Conservation (phyloP, 2,113 vertebrate genomes). For the Bungarus multicinctus region DNA sequence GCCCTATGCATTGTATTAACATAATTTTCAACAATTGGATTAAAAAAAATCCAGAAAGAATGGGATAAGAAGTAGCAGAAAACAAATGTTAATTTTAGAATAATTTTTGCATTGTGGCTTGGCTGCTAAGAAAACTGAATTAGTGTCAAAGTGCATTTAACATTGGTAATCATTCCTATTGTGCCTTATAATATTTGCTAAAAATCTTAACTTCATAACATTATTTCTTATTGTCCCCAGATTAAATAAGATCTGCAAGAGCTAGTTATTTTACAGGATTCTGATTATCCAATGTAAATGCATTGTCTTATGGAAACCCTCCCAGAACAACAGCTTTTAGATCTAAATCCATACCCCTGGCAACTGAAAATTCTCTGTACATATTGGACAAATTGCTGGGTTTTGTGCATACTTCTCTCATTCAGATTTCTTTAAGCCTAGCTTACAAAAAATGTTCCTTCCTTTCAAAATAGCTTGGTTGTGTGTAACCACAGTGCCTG, state of each 20-base stretch:
- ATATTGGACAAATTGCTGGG: background rate
- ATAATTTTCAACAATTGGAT: background rate
- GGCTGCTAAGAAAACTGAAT: background rate
- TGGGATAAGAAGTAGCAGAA: background rate
- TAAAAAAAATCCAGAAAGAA: background rate
- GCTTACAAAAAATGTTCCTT: background rate
- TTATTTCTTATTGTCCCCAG: background rate
- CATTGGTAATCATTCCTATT: background rate
- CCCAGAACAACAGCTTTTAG: conserved; percentile 18
- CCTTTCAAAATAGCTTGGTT: background rate
- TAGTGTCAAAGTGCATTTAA: background rate
- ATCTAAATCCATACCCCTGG: conserved; percentile 1
- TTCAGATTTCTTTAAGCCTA: background rate
- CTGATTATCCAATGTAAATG: fast-evolving
- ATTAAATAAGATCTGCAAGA: background rate
- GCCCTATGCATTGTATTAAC: background rate
- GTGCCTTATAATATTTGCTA: background rate
- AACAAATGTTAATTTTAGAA: background rate
- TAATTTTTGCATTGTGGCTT: background rate
- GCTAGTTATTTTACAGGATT: background rate
- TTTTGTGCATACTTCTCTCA: background rate
- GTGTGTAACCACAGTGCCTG: background rate
- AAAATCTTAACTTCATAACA: background rate
- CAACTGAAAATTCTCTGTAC: background rate
- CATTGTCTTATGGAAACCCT: background rate